Evolutionary conservation across 2,797 vertebrate species (phyloP).

Genomic region (Chiloscyllium punctatum): DNA sequence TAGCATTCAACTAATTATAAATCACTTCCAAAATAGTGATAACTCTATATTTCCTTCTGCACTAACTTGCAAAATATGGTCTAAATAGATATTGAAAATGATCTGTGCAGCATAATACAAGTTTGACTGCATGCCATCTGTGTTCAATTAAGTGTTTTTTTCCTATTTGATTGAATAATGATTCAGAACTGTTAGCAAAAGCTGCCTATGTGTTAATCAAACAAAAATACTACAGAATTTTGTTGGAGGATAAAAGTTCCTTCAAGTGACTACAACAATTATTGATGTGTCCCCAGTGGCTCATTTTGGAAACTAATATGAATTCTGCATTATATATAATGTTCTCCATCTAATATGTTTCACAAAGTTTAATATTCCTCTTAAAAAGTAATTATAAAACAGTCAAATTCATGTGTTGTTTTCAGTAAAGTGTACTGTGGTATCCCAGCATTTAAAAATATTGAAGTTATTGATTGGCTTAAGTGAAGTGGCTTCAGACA

Average conservation of each 20-base stretch:
- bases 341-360: background rate
- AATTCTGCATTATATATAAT: background rate
- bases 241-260: background rate
- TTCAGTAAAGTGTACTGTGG: background rate
- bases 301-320: constrained; percentile 5
- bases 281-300: background rate
- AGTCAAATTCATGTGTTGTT: background rate
- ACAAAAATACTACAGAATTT: background rate
- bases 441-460: background rate
- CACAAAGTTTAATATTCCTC: background rate
- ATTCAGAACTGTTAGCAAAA: background rate
- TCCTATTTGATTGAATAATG: background rate
- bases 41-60: no score
- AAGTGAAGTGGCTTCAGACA: background rate
- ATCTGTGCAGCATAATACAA: background rate
- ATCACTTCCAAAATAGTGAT: background rate
- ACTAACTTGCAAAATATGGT: background rate
- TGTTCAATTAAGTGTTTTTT: background rate
- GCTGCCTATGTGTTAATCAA: background rate
- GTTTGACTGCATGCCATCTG: background rate
- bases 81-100: background rate
- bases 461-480: background rate
- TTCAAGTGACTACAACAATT: background rate
- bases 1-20: background rate
- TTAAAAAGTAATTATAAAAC: background rate